Evolutionary conservation across 1,140 invertebrate species (phyloP), one percentile per base, ranked within the genome.

Genomic region (Hypothenemus hampei): DNA sequence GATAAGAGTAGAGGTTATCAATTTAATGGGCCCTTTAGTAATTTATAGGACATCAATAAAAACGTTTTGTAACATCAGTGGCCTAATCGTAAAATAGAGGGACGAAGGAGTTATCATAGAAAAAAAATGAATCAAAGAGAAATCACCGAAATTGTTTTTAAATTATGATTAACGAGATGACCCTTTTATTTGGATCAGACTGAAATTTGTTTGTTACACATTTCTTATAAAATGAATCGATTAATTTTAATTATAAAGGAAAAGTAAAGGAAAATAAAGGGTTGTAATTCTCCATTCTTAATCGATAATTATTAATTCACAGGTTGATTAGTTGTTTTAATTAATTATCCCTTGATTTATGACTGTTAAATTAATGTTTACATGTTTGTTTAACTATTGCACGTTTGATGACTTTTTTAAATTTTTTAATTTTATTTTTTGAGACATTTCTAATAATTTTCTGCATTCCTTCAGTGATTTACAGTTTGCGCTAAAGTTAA

Each of bases 121-220:
- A 43, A 43, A 43, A 20, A 8, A 8, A 10, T 8, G 20, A 43
- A 43, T 19, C 10, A 21, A 43, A 43, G 20, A 43, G 21, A 21
- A 16, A 10, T 1, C 11, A 39, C 40, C 40, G 8, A 20, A 43
- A 43, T 43, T 11, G 40, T 22, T 43, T 43, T 43, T 43, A 43
- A 43, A 43, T 43, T 43, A 43, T 43, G 40, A 43, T 43, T 43
- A 43, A 43, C 40, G 40, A 43, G 13, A 18, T 43, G 13, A 6
- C 11, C n/a, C 10, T 43, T 43, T 43, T 43, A 10, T 22, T 43
- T 43, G 20, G 10, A 31, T 31, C 40, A 20, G 18, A 20, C 40
- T 5, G 40, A n/a, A 18, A 6, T 43, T 21, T 20, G 40, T 13
- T 22, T 43, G 18, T 21, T 11, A 10, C 11, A 18, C 20, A 43